Base-by-base conservation (phyloP, 1,140 invertebrate species). In the Copidosoma floridanum region DNA sequence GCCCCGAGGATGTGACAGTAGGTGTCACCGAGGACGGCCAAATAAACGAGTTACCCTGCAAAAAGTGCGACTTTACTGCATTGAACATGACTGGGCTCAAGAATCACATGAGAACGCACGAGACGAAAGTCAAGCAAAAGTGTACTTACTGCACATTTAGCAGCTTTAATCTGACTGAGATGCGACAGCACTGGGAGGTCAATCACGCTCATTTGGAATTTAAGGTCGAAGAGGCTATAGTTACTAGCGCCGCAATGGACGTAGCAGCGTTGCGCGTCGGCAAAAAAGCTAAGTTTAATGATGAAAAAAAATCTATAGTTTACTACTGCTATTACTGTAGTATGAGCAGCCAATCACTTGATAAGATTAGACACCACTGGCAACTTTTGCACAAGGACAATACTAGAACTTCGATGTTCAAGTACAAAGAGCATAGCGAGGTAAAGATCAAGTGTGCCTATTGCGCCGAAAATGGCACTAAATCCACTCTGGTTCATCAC, bases 121-220 rank as follows among this genome's bases (percentile, higher is more conserved):
- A 69, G 38, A 51, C 58, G 8, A 64, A 24, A 14, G 7, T 68
- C 10, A 77, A 54, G 16, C 61, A 63, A 29, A 57, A 75, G 21
- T 81, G 79, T 20, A 43, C 21, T 0, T 70, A 78, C 20, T 81
- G 79, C 35, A 70, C 68, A 0, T 80, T 68, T 20, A 65, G 50
- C 3, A 64, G 66, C 6, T 50, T 62, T 1, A 52, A 65, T 5
- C 65, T 71, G 7, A 51, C 61, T 0, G 76, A 81, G 11, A 37
- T 80, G 1, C 56, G 65, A 20, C 69, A 74, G 18, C 79, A 81
- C 48, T 78, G 67, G 32, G 68, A 76, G 20, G 5, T 67, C 0
- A 75, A 73, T 67, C 78, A 81, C 58, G 60, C 72, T 0, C 60
- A 70, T 26, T 38, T 35, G 10, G 58, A 61, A 12, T 61, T 61